These are phyloP conservation scores for Aptenodytes patagonicus DNA, from an alignment of 2,113 vertebrate genomes.

Conservation along the genomic window DNA sequence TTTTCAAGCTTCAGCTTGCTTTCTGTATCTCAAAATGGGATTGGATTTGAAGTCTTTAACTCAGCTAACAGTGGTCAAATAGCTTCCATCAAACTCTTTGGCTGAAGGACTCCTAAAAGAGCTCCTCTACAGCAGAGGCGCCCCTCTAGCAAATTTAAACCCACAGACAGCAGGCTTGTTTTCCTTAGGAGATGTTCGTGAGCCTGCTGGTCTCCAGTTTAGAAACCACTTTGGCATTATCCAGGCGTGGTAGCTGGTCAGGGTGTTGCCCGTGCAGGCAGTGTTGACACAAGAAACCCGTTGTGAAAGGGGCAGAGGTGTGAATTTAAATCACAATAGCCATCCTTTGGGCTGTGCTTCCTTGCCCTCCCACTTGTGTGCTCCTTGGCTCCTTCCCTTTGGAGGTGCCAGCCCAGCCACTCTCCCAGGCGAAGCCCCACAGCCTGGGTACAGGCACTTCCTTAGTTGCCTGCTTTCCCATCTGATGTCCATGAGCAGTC, in stretches of 20 bases:
- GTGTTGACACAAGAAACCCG: neutral
- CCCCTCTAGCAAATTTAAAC: neutral
- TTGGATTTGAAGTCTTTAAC: neutral
- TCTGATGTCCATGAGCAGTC: neutral
- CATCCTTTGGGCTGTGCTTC: neutral
- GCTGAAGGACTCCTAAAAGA: neutral
- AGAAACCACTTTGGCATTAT: neutral
- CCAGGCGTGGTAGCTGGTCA: rapidly evolving
- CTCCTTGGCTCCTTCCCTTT: neutral
- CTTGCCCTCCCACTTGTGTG: neutral
- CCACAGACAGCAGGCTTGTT: neutral
- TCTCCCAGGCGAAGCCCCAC: neutral
- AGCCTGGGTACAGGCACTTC: neutral
- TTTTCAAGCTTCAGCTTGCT: neutral
- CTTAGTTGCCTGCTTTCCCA: neutral
- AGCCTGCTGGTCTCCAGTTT: neutral
- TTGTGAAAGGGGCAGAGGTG: neutral
- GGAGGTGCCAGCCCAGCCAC: neutral
- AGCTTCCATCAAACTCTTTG: neutral
- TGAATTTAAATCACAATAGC: neutral
- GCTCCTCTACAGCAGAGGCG: neutral
- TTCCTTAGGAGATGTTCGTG: neutral
- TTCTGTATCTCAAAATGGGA: neutral
- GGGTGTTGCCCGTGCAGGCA: neutral
- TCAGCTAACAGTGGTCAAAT: neutral